These are phyloP conservation scores for Hexactinellida sp. DNA, from an alignment of 37 sponge, comb jelly and placozoan species.

Conservation along the genomic window DNA sequence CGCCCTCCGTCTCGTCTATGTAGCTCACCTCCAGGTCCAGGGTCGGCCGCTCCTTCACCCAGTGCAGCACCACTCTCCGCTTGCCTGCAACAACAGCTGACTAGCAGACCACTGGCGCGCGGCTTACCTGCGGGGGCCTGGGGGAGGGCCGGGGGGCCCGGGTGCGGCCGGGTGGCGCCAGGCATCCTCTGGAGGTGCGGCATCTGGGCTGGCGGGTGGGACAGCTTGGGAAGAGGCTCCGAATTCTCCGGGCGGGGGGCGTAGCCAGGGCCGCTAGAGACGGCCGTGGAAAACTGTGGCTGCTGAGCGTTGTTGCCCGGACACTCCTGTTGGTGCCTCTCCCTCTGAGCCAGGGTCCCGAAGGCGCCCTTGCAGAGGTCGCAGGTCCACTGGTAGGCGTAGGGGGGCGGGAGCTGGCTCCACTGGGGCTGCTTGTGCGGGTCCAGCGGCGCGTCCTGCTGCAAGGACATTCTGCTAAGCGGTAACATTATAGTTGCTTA, in stretches of 20 bases:
- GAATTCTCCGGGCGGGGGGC: too few species aligned
- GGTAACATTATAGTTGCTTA: too few species aligned
- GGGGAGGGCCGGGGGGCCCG: not conserved
- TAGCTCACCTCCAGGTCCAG: not conserved
- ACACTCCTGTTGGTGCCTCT: not conserved
- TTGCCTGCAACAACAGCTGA: not conserved
- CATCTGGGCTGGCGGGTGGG: too few species aligned
- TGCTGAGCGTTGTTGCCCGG: not conserved
- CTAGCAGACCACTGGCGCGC: not conserved
- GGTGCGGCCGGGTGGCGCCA: not conserved
- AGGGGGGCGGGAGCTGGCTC: not conserved
- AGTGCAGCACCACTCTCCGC: not conserved
- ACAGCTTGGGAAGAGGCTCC: too few species aligned
- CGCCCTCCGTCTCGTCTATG: not conserved
- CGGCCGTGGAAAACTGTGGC: not conserved
- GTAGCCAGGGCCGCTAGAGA: too few species aligned
- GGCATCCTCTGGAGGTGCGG: too few species aligned
- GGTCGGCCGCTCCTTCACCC: not conserved
- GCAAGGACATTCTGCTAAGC: not conserved
- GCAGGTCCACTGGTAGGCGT: slow-evolving; percentile 1
- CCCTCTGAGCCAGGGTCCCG: not conserved
- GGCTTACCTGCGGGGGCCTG: too few species aligned
- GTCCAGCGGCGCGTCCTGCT: not conserved
- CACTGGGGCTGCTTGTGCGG: not conserved
- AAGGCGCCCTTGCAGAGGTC: not conserved